Evolutionary conservation across 2,797 vertebrate genomes (phyloP), one percentile per base, ranked within the genome.

Genomic region (Oophaga sylvatica): DNA sequence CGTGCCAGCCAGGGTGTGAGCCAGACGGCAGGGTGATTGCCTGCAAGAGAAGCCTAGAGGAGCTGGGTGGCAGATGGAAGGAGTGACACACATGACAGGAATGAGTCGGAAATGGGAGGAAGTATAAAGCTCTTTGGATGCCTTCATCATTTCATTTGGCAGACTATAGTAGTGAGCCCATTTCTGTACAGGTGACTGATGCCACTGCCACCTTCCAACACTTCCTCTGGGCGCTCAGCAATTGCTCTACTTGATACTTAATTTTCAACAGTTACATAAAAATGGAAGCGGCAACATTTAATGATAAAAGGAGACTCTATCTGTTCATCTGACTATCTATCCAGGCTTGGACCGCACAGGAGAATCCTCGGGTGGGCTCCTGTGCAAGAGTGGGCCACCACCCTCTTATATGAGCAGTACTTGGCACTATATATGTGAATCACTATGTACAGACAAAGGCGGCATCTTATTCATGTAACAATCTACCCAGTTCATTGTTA

Each of bases 61-160:
- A 73, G 85, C 45, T 53, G 35, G 16, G 45, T 80, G 87, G 80
- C 80, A 78, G 76, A 81, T 85, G 31, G 79, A 86, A 84, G 62
- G 68, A 84, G 53, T 76, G 84, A 88, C 76, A 80, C 84, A 86
- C 59, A 87, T 82, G 31, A 77, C 62, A 73, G 63, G 80, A 89
- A 89, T 89, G 88, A 86, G 78, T 78, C 56, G 71, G 71, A 82
- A 88, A 85, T 70, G 81, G 73, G 67, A 81, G 60, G 77, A 80
- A 85, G 77, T 20, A 8, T 9, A 73, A 73, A 73, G 70, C 70
- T 73, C 19, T 71, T 35, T 73, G 70, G 41, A 76, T 83, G 71
- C 16, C 35, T 29, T 22, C 22, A 83, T 13, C 80, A 82, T 84
- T 59, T 83, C 22, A 84, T 77, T 80, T 88, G 67, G 81, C 68